These are phyloP conservation scores for Drosophila rubida DNA, from an alignment of 2,888 invertebrate genomes.

Conservation along the genomic window DNA sequence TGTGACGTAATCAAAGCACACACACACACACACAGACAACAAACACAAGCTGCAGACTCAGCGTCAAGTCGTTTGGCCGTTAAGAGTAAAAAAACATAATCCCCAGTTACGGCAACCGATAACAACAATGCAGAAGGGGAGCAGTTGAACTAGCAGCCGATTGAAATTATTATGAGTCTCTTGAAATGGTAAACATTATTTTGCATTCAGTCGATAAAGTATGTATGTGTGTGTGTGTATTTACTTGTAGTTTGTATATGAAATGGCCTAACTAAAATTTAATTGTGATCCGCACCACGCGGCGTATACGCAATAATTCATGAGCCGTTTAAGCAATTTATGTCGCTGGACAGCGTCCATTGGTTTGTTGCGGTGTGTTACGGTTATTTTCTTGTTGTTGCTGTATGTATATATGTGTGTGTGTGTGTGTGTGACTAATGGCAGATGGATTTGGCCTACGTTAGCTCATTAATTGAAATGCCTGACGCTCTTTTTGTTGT, in stretches of 20 bases:
- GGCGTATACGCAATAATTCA: constrained; percentile 78
- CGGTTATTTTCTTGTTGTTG: constrained; percentile 33
- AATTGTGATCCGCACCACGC: constrained; percentile 64
- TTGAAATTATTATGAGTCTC: constrained; percentile 69
- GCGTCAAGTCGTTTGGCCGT: constrained; percentile 47
- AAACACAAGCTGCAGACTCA: constrained; percentile 40
- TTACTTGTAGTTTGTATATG: constrained; percentile 24
- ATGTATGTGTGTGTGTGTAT: constrained; percentile 23
- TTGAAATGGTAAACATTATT: constrained; percentile 65
- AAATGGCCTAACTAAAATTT: constrained; percentile 65
- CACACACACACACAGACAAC: constrained; percentile 15
- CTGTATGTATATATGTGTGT: not conserved
- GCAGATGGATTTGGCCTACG: constrained; percentile 67
- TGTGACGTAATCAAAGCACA: constrained; percentile 57
- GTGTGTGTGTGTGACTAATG: constrained; percentile 62
- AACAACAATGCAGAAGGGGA: constrained; percentile 31
- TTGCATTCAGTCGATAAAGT: constrained; percentile 67
- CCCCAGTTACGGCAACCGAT: constrained; percentile 57
- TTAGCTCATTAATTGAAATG: constrained; percentile 70
- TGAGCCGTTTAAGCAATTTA: constrained; percentile 74
- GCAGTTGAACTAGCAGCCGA: constrained; percentile 51
- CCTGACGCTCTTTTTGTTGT: constrained; percentile 41
- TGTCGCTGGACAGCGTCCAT: constrained; percentile 50
- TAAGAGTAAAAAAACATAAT: constrained; percentile 58
- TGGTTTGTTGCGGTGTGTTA: constrained; percentile 29